Conservation (phyloP, 2,113 vertebrate species). For the Halcyon senegalensis region DNA sequence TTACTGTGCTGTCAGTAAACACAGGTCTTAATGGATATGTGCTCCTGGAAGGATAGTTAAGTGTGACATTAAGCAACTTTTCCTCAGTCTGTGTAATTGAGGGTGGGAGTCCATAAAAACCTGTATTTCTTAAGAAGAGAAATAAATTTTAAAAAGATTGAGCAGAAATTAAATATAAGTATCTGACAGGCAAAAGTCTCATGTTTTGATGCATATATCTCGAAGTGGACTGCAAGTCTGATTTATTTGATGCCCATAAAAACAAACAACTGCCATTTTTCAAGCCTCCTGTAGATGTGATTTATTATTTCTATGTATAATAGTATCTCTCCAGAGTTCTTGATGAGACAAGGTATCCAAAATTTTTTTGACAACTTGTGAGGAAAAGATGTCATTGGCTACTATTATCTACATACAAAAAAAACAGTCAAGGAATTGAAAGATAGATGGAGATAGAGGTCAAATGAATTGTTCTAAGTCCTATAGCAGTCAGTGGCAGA, state of each 20-base stretch:
- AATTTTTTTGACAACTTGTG: neutral
- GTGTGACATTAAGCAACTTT: neutral
- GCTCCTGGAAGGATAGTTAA: neutral
- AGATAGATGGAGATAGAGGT: neutral
- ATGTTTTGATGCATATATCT: neutral
- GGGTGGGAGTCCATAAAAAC: neutral
- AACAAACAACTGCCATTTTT: neutral
- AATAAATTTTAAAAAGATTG: neutral
- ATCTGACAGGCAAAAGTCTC: neutral
- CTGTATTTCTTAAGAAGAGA: neutral
- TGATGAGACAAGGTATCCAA: neutral
- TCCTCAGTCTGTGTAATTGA: neutral
- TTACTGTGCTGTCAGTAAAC: slow-evolving; percentile 10
- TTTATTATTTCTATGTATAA: neutral
- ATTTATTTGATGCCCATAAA: neutral
- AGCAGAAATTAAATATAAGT: neutral
- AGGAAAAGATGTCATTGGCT: neutral
- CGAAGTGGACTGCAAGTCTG: neutral
- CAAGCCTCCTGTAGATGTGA: neutral
- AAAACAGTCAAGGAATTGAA: neutral
- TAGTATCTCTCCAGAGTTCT: neutral
- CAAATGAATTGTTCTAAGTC: neutral
- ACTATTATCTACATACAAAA: neutral
- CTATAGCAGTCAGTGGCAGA: neutral
- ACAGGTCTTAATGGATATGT: neutral